These are phyloP conservation scores for Eupithecia tripunctaria DNA, from an alignment of 2,888 invertebrate genomes.

Conservation along the genomic window DNA sequence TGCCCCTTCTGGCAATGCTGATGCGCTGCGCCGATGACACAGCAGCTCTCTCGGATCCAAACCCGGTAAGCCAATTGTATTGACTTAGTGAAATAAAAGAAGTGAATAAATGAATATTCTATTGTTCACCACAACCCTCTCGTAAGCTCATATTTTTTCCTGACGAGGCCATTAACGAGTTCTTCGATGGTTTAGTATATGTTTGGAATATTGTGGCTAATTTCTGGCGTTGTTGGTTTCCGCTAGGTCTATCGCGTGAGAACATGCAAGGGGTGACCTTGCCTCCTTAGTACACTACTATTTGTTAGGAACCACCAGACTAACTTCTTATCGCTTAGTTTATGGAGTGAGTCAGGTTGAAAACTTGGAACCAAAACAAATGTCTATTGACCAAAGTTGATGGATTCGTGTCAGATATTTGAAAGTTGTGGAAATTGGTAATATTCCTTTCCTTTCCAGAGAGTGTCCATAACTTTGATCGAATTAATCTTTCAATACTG, in stretches of 20 bases:
- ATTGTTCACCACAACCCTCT: too few relatives aligned
- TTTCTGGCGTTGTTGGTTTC: slow-evolving; percentile 40
- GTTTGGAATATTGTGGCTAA: slow-evolving; percentile 38
- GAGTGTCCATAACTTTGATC: background rate
- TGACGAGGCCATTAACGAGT: slow-evolving; percentile 23
- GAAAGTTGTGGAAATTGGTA: background rate
- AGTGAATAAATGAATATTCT: too few relatives aligned
- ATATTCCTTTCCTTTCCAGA: background rate
- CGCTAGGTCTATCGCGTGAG: slow-evolving; percentile 57
- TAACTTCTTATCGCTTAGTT: slow-evolving; percentile 21
- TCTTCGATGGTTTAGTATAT: slow-evolving; percentile 26
- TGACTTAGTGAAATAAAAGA: too few relatives aligned
- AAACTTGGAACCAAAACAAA: background rate
- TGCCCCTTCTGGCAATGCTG: too few relatives aligned
- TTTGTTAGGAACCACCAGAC: slow-evolving; percentile 21
- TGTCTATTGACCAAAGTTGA: background rate
- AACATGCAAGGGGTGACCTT: slow-evolving; percentile 62
- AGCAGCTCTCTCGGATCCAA: too few relatives aligned
- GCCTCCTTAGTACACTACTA: slow-evolving; percentile 32
- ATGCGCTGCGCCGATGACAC: too few relatives aligned
- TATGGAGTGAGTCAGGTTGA: background rate
- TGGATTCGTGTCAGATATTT: background rate
- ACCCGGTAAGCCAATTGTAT: too few relatives aligned
- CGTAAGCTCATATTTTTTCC: too few relatives aligned
- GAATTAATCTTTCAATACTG: background rate